Evolutionary conservation across 2,797 vertebrate species (phyloP), one percentile per base, ranked within the genome.

Genomic region (Argyrosomus regius): DNA sequence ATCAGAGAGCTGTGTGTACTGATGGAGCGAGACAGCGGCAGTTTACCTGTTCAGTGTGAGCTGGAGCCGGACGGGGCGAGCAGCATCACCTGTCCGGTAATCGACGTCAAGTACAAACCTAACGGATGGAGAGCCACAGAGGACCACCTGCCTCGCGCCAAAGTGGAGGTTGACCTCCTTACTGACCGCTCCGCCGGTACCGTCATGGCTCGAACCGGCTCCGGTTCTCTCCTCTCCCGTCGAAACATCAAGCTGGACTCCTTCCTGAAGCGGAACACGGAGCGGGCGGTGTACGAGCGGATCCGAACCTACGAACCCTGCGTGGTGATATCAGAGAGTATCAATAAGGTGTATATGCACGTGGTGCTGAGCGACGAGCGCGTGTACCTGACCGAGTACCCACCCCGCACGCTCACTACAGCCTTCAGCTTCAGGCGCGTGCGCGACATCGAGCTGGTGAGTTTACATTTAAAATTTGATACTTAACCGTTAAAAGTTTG

Each of bases 401-500:
- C 92, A 4, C 96, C 96, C 39, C 94, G 90, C 73, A 91, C 94
- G 50, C 85, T 97, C 64, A 93, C 80, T 2, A 48, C 60, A 1
- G 95, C 86, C 0, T 87, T 95, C 1, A 87, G 81, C 59, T 94
- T 96, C 82, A 77, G 81, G 80, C 86, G 93, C 83, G 84, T 96
- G 80, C 75, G 90, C 9, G 90, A 94, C 89, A 95, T 97, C 16
- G 93, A 95, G 69, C 80, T 96, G 96, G 96, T 97, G 87, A 95
- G 96, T 90, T 60, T 18, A 16, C 1, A 64, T 3, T 11, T 39
- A 9, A 48, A 17, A 39, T 7, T 26, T 6, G 8, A 41, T 41
- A 9, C 3, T 43, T 43, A 43, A 35, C 35, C 35, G 35, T 35
- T 7, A 35, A 35, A 31, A 22, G 26, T 26, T 26, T 3, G 2